Percentiles rank a stretch among this genome's conserved stretches.
Conservation (phyloP, 2,113 vertebrate genomes). For the Corydoras maculifer region DNA sequence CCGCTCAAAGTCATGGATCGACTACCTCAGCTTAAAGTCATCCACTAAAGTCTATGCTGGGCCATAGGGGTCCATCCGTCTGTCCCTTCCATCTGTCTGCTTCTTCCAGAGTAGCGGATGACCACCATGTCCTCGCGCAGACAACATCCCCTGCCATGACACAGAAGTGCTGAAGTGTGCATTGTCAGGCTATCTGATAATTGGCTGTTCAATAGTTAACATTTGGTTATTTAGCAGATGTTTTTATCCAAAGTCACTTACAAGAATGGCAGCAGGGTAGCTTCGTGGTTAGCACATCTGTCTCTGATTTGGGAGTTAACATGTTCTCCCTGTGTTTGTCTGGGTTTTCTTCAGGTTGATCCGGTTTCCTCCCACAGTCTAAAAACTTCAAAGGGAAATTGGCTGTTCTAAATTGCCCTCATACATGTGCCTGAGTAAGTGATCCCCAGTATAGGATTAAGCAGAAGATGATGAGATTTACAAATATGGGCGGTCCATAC, state of each 20-base stretch:
- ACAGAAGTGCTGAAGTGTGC: too few relatives aligned
- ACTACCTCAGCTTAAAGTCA: conserved; percentile 31
- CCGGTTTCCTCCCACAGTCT: too few relatives aligned
- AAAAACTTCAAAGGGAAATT: too few relatives aligned
- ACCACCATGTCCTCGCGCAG: not conserved
- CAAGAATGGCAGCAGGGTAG: not conserved
- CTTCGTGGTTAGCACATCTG: too few relatives aligned
- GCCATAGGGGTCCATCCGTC: conserved; percentile 19
- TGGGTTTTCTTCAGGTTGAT: too few relatives aligned
- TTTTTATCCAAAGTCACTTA: not conserved
- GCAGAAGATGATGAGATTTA: too few relatives aligned
- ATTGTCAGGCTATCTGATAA: not conserved
- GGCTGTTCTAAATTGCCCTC: too few relatives aligned
- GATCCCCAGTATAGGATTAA: too few relatives aligned
- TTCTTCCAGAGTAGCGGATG: conserved; percentile 3
- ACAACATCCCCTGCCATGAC: not conserved
- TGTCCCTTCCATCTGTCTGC: conserved; percentile 17
- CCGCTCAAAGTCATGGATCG: conserved; percentile 54
- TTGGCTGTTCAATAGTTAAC: not conserved
- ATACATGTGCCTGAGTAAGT: too few relatives aligned
- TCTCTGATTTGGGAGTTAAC: too few relatives aligned
- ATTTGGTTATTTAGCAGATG: not conserved
- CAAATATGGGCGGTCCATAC: too few relatives aligned
- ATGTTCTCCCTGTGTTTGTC: too few relatives aligned
- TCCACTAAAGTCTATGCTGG: not conserved